Evolutionary conservation across 1,140 invertebrate genomes (phyloP).

Genomic region (Daktulosphaira vitifoliae): DNA sequence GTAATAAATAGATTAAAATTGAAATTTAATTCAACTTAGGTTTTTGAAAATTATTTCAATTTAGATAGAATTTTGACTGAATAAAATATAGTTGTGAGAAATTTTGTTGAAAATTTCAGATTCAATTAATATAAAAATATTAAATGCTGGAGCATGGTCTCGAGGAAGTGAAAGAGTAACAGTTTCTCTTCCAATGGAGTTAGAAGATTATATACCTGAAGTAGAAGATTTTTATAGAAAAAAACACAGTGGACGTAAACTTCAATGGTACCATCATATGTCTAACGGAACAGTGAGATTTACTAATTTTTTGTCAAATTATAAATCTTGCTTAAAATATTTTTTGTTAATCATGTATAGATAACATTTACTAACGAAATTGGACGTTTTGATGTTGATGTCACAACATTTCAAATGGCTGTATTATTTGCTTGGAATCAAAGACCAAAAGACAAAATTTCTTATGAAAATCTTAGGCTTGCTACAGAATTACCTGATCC

Average conservation of each 20-base stretch:
- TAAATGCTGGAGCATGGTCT: conserved; percentile 98
- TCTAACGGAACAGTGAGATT: conserved; percentile 74
- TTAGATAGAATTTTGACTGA: too few relatives aligned
- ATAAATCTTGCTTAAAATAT: too few relatives aligned
- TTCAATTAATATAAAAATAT: conserved; percentile 83
- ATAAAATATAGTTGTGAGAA: too few relatives aligned
- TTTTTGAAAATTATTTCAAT: too few relatives aligned
- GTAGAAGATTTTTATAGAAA: conserved; percentile 91
- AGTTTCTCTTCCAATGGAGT: conserved; percentile 89
- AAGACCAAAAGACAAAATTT: conserved; percentile 78
- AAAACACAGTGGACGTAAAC: conserved; percentile 94
- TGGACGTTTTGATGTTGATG: conserved; percentile 94
- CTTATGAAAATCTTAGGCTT: conserved; percentile 88
- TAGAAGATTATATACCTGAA: conserved; percentile 98
- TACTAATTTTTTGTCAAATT: too few relatives aligned
- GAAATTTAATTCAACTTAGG: too few relatives aligned
- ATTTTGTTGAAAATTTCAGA: conserved; percentile 47
- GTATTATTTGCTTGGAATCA: conserved; percentile 99
- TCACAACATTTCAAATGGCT: conserved; percentile 99
- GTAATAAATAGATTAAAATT: too few relatives aligned
- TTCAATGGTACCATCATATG: conserved; percentile 99
- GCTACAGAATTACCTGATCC: conserved; percentile 95
- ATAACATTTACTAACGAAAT: conserved; percentile 86
- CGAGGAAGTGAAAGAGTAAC: conserved; percentile 86
- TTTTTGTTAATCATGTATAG: neutral